Evolutionary conservation across 2,888 invertebrate genomes (phyloP), one percentile per base, ranked within the genome.

Genomic region (Leucania comma): DNA sequence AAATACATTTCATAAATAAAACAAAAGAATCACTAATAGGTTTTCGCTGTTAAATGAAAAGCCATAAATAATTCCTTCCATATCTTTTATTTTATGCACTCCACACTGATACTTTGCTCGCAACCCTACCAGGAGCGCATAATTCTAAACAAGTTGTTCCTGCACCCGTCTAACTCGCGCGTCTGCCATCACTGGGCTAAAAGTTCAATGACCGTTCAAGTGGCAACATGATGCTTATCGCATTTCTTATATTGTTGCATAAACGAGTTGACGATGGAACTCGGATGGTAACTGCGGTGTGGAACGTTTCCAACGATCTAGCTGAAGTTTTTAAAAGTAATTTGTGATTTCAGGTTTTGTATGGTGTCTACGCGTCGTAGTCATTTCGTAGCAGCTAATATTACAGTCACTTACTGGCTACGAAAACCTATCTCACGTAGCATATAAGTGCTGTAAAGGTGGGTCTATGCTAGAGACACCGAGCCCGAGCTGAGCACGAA

Each of bases 111-210:
- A 79, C 80, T 48, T 65, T 5, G 54, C 12, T 65, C 71, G 20
- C 88, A 89, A 66, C 89, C 89, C 90, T 92, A 91, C 91, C 85
- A 90, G 89, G 90, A 82, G 73, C 71, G 80, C 90, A 90, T 86
- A 86, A 87, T 81, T 81, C 86, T 83, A 86, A 89, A 90, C 90
- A 89, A 86, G 90, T 89, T 87, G 82, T 84, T 87, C 89, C 85
- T 85, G 81, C 81, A 81, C 75, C 85, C 79, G 82, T 80, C 83
- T 80, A 84, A 84, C 81, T 80, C 77, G 82, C 77, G 72, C 84
- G 86, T 88, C 88, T 89, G 79, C 85, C 84, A 85, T 81, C 84
- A 91, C 86, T 90, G 87, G 91, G 92, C 92, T 92, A 91, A 90
- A 91, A 90, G 90, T 88, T 90, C 88, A 90, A 88, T 80, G 88